phyloP scores from a whole-genome alignment of 2,888 invertebrate species.

The Nomada fucata region DNA sequence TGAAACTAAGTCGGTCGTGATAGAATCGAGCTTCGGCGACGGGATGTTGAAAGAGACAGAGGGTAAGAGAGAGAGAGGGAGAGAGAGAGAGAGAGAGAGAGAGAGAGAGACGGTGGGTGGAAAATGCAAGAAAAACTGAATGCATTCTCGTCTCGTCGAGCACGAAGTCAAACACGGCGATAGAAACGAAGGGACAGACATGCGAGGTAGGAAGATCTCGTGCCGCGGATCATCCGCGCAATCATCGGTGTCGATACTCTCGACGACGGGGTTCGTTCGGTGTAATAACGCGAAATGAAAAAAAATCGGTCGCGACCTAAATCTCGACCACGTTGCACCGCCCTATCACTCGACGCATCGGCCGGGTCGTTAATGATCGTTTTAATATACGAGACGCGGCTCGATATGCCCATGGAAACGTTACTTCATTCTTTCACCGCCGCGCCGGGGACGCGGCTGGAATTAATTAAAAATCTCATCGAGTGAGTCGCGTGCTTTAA shows the following conservation, averaged over 20 bases:
- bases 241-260: slow-evolving; percentile 30
- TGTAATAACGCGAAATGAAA: slow-evolving; percentile 39
- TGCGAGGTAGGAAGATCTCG: not conserved
- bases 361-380: slow-evolving; percentile 38
- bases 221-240: slow-evolving; percentile 28
- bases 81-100: too few relatives aligned
- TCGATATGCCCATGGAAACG: slow-evolving; percentile 14
- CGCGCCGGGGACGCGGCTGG: not conserved
- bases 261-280: slow-evolving; percentile 19
- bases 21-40: slow-evolving; percentile 10
- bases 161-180: not conserved
- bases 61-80: too few relatives aligned
- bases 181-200: not conserved
- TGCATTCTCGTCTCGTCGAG: not conserved
- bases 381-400: slow-evolving; percentile 35
- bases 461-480: slow-evolving; percentile 58
- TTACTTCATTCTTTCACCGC: slow-evolving; percentile 3
- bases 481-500: slow-evolving; percentile 38
- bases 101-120: not conserved
- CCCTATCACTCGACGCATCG: slow-evolving; percentile 40
- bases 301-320: slow-evolving; percentile 62
- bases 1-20: slow-evolving; percentile 19
- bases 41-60: not conserved
- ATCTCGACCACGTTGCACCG: slow-evolving; percentile 29
- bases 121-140: not conserved